Percentiles rank a stretch among this genome's conserved stretches.
Evolutionary conservation across 1,140 invertebrate genomes (phyloP).

Genomic region (Frieseomelitta varia): DNA sequence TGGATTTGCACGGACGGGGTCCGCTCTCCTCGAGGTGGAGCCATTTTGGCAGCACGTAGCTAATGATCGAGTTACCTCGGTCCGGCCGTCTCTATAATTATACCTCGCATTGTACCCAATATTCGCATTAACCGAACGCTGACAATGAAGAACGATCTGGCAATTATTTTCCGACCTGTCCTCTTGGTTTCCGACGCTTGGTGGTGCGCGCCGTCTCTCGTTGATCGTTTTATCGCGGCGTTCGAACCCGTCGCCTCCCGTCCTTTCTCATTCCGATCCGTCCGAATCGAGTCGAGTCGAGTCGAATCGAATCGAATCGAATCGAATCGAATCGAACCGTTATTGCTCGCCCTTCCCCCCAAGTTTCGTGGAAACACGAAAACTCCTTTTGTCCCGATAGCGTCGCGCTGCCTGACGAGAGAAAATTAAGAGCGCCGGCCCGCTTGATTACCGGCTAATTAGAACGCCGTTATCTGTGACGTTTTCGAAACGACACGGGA

Average conservation of each 20-base stretch:
- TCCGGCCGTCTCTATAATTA: constrained; percentile 52
- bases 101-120: constrained; percentile 46
- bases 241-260: background rate
- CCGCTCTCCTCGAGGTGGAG: background rate
- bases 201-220: background rate
- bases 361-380: background rate
- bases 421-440: constrained; percentile 34
- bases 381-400: constrained; percentile 16
- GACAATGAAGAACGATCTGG: constrained; percentile 51
- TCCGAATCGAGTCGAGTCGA: background rate
- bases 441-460: constrained; percentile 47
- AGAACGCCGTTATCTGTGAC: constrained; percentile 47
- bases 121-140: constrained; percentile 48
- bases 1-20: constrained; percentile 2
- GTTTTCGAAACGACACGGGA: constrained; percentile 23
- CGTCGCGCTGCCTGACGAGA: background rate
- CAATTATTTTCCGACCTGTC: constrained; percentile 38
- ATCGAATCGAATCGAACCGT: background rate
- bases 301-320: background rate
- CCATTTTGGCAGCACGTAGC: constrained; percentile 49
- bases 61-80: constrained; percentile 54
- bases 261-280: background rate
- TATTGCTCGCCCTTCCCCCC: background rate
- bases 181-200: background rate
- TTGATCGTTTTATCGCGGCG: constrained; percentile 47